Evolutionary conservation across 2,888 invertebrate species (phyloP).

Genomic region (Cephonodes hylas): DNA sequence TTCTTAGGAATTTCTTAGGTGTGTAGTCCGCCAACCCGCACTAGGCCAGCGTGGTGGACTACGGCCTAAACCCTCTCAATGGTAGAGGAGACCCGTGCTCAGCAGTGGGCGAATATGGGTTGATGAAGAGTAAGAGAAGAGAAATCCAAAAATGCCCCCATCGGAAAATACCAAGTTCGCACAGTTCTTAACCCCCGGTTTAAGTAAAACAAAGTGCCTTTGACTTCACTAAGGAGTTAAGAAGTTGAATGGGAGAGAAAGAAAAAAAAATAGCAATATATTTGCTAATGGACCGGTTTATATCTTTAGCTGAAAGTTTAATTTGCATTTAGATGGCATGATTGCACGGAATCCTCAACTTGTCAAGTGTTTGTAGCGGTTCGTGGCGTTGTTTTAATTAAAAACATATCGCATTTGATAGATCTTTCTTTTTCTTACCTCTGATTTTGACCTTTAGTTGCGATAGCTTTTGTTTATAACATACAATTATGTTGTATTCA

Average conservation of each 20-base stretch:
- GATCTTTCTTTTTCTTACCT: not conserved
- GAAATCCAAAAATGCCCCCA: not conserved
- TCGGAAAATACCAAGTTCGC: not conserved
- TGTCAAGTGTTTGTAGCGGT: slow-evolving; percentile 1
- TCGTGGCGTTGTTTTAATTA: slow-evolving; percentile 4
- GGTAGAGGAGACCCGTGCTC: too few species aligned
- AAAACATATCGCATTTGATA: not conserved
- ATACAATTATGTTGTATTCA: too few species aligned
- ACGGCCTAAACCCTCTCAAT: too few species aligned
- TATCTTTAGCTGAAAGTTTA: slow-evolving; percentile 15
- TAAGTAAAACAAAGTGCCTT: slow-evolving; percentile 72
- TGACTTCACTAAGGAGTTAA: slow-evolving; percentile 40
- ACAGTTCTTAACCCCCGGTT: slow-evolving; percentile 45
- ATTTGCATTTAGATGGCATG: slow-evolving; percentile 19
- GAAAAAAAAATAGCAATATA: slow-evolving; percentile 50
- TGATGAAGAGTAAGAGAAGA: too few species aligned
- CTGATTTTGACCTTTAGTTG: not conserved
- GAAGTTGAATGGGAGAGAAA: slow-evolving; percentile 37
- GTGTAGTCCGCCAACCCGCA: too few species aligned
- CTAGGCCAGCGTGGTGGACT: too few species aligned
- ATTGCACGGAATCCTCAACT: slow-evolving; percentile 12
- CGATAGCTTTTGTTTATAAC: too few species aligned
- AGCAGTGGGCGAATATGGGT: too few species aligned
- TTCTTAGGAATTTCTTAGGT: too few species aligned
- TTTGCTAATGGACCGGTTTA: slow-evolving; percentile 42